Base-by-base conservation (phyloP, 1,140 invertebrate genomes). In the Sweltsa coloradensis region DNA sequence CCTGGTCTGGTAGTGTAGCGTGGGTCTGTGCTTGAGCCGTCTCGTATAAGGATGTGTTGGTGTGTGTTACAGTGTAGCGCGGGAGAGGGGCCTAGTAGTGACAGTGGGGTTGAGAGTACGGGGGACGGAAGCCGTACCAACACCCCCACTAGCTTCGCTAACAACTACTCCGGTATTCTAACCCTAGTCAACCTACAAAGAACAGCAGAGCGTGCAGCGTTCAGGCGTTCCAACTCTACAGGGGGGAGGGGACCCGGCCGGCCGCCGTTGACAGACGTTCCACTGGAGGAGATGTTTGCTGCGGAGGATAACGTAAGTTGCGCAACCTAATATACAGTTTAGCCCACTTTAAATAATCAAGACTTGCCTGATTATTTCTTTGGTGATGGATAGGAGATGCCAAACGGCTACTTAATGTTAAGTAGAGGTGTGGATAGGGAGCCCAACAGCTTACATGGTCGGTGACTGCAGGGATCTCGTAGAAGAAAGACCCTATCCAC, bases 191-290 rank as follows among this genome's bases (percentile, higher is more conserved):
- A 64, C 41, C 62, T 63, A 55, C 64, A 64, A 47, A 64, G 60
- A 53, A 58, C 41, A 41, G 59, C 57, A 9, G 60, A 59, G 46
- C 47, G 55, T 45, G 55, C 58, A 43, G 50, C 51, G 22, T 48
- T 59, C 1, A 49, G 53, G 34, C 53, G 61, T 19, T 49, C 50
- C 23, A 60, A 57, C n/a, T 61, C 61, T 21, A 53, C 50, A 19
- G 51, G 53, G 21, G 56, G 69, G 5, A 62, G 78, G 37, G 78
- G 79, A 0, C 78, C 76, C 0, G 78, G 79, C 3, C 62, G 79
- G 52, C 79, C 79, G n/a, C 76, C 78, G 0, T 60, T 62, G 0
- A 70, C 69, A 14, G 75, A 78, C 45, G 66, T 76, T 22, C 66
- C 70, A 0, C 49, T 78, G 0, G 77, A 80, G 36, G 72, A 76